Percentiles rank a stretch among this genome's conserved stretches.
phyloP scores from a whole-genome alignment of 1,140 invertebrate species.

The Hirudo medicinalis region DNA sequence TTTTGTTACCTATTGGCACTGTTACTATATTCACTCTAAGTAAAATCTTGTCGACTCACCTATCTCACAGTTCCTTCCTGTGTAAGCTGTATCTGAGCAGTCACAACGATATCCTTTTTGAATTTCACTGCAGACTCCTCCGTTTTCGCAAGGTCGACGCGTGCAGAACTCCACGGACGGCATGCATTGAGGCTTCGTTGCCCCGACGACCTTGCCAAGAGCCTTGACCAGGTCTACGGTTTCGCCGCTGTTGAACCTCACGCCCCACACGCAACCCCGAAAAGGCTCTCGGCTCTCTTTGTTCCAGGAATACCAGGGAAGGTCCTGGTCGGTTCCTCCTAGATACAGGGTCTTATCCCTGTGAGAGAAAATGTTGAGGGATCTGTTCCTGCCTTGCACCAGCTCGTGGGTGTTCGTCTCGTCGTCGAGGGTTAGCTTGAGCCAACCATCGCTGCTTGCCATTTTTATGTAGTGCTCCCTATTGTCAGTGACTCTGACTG shows the following conservation, averaged over 20 bases:
- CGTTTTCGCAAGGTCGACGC: constrained; percentile 22
- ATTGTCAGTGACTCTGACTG: neutral
- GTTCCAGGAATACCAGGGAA: constrained; percentile 35
- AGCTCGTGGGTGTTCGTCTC: constrained; percentile 19
- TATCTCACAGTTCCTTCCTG: constrained; percentile 28
- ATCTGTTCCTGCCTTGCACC: neutral
- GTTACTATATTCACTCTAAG: no score
- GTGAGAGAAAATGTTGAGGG: neutral
- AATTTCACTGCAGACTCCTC: constrained; percentile 28
- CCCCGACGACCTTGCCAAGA: constrained; percentile 16
- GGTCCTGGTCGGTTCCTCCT: constrained; percentile 21
- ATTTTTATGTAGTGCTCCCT: constrained; percentile 5
- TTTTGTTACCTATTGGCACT: no score
- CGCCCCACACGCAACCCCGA: constrained; percentile 30
- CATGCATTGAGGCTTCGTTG: constrained; percentile 25
- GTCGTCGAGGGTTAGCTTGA: constrained; percentile 23
- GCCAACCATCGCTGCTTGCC: neutral
- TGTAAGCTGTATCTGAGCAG: constrained; percentile 29
- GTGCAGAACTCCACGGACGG: constrained; percentile 22
- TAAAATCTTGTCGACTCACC: constrained; percentile 24
- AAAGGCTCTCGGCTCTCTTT: constrained; percentile 26
- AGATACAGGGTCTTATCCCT: constrained; percentile 17
- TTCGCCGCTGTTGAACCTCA: constrained; percentile 26
- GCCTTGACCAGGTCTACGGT: constrained; percentile 25
- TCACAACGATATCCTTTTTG: constrained; percentile 30